A percentile compares a stretch with the other conserved stretches of the same genome.
Evolutionary conservation across 92 coral and sea anemone species (phyloP).

Genomic region (Parazoanthus atlanticus): DNA sequence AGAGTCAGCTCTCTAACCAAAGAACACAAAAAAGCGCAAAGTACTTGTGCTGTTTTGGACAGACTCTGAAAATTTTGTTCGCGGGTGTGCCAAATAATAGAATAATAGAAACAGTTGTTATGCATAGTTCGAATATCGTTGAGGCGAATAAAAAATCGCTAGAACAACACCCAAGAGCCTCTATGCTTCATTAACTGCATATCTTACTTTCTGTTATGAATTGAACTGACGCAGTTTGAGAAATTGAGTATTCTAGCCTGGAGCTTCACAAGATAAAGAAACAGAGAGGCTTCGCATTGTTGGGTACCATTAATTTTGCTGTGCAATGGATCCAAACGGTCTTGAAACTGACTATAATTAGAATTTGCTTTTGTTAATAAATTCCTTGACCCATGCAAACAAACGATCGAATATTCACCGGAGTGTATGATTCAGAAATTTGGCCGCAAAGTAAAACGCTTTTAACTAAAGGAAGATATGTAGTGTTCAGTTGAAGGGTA

Average conservation of each 20-base stretch:
- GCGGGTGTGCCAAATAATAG: slow-evolving; percentile 11
- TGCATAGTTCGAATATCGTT: slow-evolving; percentile 23
- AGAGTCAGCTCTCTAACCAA: not conserved
- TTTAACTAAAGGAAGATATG: not conserved
- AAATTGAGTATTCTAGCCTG: not conserved
- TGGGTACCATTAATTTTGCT: not conserved
- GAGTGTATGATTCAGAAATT: not conserved
- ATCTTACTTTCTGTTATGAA: not conserved
- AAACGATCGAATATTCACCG: not conserved
- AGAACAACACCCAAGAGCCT: not conserved
- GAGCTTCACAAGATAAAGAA: not conserved
- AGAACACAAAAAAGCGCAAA: not conserved
- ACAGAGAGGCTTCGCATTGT: not conserved
- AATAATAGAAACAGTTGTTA: not conserved
- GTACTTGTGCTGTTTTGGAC: not conserved
- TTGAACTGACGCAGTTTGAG: not conserved
- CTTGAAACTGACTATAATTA: not conserved
- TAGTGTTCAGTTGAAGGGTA: not conserved
- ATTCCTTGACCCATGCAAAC: slow-evolving; percentile 37
- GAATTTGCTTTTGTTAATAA: slow-evolving; percentile 45
- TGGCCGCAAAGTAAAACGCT: not conserved
- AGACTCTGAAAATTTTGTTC: not conserved
- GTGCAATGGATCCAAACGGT: not conserved
- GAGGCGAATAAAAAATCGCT: not conserved
- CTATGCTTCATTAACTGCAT: not conserved